Base-by-base conservation (phyloP, 2,797 vertebrate species). In the Chaunax sp. region DNA sequence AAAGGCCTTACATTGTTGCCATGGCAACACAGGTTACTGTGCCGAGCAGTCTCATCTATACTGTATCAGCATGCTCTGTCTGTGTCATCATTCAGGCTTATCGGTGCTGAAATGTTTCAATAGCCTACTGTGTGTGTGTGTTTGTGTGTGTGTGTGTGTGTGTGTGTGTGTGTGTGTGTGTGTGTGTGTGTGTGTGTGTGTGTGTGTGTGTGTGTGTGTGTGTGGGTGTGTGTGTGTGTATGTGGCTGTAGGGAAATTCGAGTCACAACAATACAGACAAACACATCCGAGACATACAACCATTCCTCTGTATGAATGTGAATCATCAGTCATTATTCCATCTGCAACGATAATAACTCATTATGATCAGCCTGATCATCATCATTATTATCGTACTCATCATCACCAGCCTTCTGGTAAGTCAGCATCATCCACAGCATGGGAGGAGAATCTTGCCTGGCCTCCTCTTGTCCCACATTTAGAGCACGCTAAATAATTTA, bases 381-480 rank as follows among this genome's bases (percentile, higher is more conserved):
- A 73, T 30, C 7, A 73, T 30, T 41, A 40, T 66, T 15, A 46
- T 52, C 58, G 59, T 57, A 52, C 64, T 61, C 40, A 72, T 53
- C 52, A 75, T 44, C 51, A 47, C 19, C 57, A 55, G 28, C 78
- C 69, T 56, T 77, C 65, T 85, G 81, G 78, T 71, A 70, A 78
- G 69, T 87, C 81, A 81, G 71, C 80, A 77, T 82, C 80, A 43
- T 75, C 64, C 72, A 57, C 77, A 78, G 68, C 68, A 52, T 58
- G 69, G 47, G 62, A 72, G 75, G 62, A 78, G 72, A 75, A 71
- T 76, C 75, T 61, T 19, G 11, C 55, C 84, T 83, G 78, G 83
- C 80, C 74, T 80, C 73, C 79, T 77, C 72, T 60, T 77, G 83
- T 89, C 83, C 85, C 82, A 86, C 84, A 90, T 88, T 85, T 74